These are phyloP conservation scores for Epirrhoe tristata DNA, from an alignment of 2,888 invertebrate genomes.

Conservation along the genomic window DNA sequence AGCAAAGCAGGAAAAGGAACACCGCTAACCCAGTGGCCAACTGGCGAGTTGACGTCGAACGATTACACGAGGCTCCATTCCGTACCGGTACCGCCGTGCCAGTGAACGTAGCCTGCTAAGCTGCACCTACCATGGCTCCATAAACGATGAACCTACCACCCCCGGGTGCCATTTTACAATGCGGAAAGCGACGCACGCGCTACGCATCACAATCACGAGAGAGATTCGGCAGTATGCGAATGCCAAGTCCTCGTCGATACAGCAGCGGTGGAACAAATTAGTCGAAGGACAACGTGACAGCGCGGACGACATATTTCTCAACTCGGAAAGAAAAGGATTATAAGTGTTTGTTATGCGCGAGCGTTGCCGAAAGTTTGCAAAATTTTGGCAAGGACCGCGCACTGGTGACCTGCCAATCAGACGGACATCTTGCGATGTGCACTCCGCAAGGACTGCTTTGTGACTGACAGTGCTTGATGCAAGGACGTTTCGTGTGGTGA, in stretches of 20 bases:
- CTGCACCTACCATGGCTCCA: slow-evolving; percentile 54
- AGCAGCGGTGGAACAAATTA: slow-evolving; percentile 59
- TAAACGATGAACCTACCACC: slow-evolving; percentile 71
- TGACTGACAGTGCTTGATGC: slow-evolving; percentile 60
- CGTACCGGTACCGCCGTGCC: slow-evolving; percentile 72
- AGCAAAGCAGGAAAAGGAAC: slow-evolving; percentile 81
- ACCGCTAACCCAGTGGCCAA: slow-evolving; percentile 85
- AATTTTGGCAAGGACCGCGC: slow-evolving; percentile 73
- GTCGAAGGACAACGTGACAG: slow-evolving; percentile 70
- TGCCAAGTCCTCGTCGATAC: slow-evolving; percentile 72
- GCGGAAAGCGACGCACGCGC: slow-evolving; percentile 77
- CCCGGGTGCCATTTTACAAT: slow-evolving; percentile 74
- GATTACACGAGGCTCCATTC: slow-evolving; percentile 78
- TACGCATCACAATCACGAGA: slow-evolving; percentile 79
- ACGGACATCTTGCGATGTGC: slow-evolving; percentile 65
- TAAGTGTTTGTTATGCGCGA: slow-evolving; percentile 69
- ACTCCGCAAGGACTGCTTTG: slow-evolving; percentile 64
- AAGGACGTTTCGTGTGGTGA: slow-evolving; percentile 53
- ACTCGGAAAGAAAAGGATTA: slow-evolving; percentile 44
- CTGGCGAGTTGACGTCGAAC: slow-evolving; percentile 75
- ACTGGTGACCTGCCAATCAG: slow-evolving; percentile 54
- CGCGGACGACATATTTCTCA: slow-evolving; percentile 49
- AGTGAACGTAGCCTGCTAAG: slow-evolving; percentile 68
- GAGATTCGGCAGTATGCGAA: slow-evolving; percentile 80
- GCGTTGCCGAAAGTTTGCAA: slow-evolving; percentile 66